Conservation (phyloP, 2,113 vertebrate genomes). For the Petrocephalus microphthalmus region DNA sequence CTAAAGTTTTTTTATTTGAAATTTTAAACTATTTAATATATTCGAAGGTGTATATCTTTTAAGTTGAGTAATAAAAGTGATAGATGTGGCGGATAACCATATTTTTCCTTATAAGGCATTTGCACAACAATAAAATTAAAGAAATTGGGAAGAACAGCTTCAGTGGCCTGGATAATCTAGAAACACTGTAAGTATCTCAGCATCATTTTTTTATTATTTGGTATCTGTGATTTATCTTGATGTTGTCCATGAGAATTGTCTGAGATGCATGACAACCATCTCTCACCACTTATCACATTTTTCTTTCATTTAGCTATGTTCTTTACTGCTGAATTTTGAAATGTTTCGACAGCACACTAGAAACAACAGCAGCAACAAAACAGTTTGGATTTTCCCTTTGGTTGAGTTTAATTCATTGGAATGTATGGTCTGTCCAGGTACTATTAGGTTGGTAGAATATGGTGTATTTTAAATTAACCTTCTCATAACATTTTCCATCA, state of each 20-base stretch:
- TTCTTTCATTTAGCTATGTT: background rate
- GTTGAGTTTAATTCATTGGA: background rate
- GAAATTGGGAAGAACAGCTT: constrained; percentile 80
- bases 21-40: background rate
- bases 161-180: constrained; percentile 84
- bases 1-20: background rate
- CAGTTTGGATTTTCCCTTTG: background rate
- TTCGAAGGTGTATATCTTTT: background rate
- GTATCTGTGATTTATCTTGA: background rate
- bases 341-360: background rate
- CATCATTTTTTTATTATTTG: background rate
- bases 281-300: background rate
- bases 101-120: constrained; percentile 68
- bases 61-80: background rate
- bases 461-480: background rate
- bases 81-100: constrained; percentile 6
- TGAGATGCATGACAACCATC: background rate
- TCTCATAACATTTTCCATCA: background rate
- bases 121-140: constrained; percentile 96
- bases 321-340: background rate
- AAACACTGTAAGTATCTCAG: constrained; percentile 84
- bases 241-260: background rate
- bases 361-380: background rate
- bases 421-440: background rate
- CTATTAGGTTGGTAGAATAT: background rate